These are phyloP conservation scores for Chroicocephalus ridibundus DNA, from an alignment of 2,113 vertebrate species.

Conservation along the genomic window DNA sequence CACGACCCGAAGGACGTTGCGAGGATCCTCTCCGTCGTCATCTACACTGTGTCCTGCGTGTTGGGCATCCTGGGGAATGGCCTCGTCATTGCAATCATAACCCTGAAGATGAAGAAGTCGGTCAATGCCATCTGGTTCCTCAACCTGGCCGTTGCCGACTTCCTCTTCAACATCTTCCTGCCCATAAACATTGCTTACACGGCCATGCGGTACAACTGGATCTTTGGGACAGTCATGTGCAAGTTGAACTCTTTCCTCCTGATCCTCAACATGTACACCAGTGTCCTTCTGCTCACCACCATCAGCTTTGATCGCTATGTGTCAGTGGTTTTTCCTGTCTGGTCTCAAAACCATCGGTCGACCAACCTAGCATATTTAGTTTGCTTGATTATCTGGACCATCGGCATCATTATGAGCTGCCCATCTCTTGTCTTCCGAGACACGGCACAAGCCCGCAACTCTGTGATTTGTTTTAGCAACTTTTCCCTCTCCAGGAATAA, in stretches of 20 bases:
- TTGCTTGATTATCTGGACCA: slow-evolving; percentile 78
- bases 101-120: slow-evolving; percentile 88
- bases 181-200: slow-evolving; percentile 81
- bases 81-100: slow-evolving; percentile 86
- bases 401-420: slow-evolving; percentile 78
- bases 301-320: slow-evolving; percentile 92
- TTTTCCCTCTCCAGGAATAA: slow-evolving; percentile 56
- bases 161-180: slow-evolving; percentile 88
- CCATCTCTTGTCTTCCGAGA: slow-evolving; percentile 83
- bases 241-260: slow-evolving; percentile 84
- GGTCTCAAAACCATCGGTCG: slow-evolving; percentile 91
- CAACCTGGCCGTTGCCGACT: slow-evolving; percentile 89
- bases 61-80: slow-evolving; percentile 88
- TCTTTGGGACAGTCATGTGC: slow-evolving; percentile 88
- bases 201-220: slow-evolving; percentile 81
- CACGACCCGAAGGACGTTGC: not conserved
- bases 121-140: slow-evolving; percentile 93
- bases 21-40: slow-evolving; percentile 66
- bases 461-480: slow-evolving; percentile 80
- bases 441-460: not conserved
- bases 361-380: slow-evolving; percentile 72
- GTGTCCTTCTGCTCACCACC: slow-evolving; percentile 87
- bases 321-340: slow-evolving; percentile 87
- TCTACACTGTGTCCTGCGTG: slow-evolving; percentile 80
- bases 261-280: slow-evolving; percentile 95